Evolutionary conservation across 2,113 vertebrate genomes (phyloP).

Genomic region (Rhadina sibilatrix): DNA sequence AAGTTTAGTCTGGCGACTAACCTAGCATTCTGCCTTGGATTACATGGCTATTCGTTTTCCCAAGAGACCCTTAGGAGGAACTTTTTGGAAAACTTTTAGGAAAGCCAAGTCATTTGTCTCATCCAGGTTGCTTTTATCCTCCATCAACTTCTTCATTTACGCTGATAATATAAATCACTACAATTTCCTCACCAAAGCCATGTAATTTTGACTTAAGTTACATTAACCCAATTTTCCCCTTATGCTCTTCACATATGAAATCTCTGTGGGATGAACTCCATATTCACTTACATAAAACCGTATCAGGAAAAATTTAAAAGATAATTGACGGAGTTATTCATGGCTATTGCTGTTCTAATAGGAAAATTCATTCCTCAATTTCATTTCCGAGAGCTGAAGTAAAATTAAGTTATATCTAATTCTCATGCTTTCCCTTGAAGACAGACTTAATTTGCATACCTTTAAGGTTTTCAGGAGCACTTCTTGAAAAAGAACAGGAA

Average conservation of each 20-base stretch:
- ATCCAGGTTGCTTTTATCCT: not conserved
- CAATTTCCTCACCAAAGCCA: not conserved
- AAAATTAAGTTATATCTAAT: conserved; percentile 41
- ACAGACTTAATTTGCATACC: conserved; percentile 33
- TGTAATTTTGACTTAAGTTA: conserved; percentile 5
- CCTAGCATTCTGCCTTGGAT: not conserved
- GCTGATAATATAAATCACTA: not conserved
- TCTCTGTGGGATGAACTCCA: not conserved
- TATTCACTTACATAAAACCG: conserved; percentile 5
- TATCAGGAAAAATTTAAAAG: conserved; percentile 16
- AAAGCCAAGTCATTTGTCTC: not conserved
- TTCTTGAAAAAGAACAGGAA: not conserved
- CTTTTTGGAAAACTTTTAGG: not conserved
- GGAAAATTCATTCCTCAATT: conserved; percentile 28
- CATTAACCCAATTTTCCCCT: conserved; percentile 20
- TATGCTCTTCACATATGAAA: not conserved
- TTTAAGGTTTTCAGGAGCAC: conserved; percentile 28
- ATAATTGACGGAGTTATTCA: conserved; percentile 11
- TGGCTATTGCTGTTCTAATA: conserved; percentile 18
- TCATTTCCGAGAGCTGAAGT: not conserved
- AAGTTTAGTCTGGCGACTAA: not conserved
- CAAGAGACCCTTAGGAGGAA: not conserved
- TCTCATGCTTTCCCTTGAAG: conserved; percentile 1
- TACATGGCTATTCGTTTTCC: not conserved
- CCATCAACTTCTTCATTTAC: not conserved